Evolutionary conservation across 2,797 vertebrate species (phyloP), one percentile per base, ranked within the genome.

Genomic region (Synanceia verrucosa): DNA sequence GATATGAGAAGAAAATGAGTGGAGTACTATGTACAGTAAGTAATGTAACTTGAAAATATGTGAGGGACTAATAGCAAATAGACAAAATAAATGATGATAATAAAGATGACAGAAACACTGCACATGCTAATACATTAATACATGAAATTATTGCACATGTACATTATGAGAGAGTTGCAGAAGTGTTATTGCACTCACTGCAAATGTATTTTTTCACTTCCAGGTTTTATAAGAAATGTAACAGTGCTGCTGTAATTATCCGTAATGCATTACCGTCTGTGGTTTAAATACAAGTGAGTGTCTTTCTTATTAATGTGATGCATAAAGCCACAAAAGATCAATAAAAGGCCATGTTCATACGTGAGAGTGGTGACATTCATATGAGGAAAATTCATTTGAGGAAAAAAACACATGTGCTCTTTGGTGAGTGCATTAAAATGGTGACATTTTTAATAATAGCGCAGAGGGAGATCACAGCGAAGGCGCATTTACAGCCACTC

Each of bases 391-490:
- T 83, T 89, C 37, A 76, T 79, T 78, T 73, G 50, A 79, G 50
- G 28, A 70, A 73, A 73, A 47, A 69, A 61, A 59, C 19, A 51
- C 13, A 76, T 79, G 51, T 78, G 78, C 65, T 86, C 79, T 82
- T 88, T 79, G 75, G 78, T 43, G 70, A 88, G 83, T 86, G 83
- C 83, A 88, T 91, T 86, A 87, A 86, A 79, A 85, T 70, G 69
- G 77, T 81, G 83, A 88, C 83, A 85, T 88, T 90, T 87, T 86
- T 84, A 86, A 89, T 89, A 90, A 91, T 81, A 85, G 81, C 78
- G 10, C 76, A 74, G 82, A 34, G 73, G 73, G 83, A 73, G 82
- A 79, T 85, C 85, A 65, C 76, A 82, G 83, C 18, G 21, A 84
- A 86, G 75, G 41, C 68, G 50, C 85, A 74, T 86, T 88, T 76